Percentiles rank a stretch among this genome's conserved stretches.
These are phyloP conservation scores for Pachliopta kotzebuea DNA, from an alignment of 2,888 invertebrate genomes.

Conservation along the genomic window DNA sequence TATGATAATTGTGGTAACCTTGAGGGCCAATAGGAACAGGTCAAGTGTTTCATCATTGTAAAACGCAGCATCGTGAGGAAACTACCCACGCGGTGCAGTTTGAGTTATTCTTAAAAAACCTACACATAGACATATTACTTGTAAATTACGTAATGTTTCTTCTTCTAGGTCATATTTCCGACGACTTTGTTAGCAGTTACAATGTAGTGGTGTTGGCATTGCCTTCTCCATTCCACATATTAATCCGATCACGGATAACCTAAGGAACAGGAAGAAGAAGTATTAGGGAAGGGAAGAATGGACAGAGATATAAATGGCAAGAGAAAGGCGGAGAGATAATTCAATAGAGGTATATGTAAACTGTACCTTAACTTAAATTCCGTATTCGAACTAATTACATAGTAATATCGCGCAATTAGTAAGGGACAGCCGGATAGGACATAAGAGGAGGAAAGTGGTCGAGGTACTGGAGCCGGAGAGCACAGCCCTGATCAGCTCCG, in stretches of 20 bases:
- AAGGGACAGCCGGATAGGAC: constrained; percentile 23
- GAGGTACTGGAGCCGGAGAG: constrained; percentile 50
- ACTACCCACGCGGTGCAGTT: neutral
- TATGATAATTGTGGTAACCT: constrained; percentile 6
- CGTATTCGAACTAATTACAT: neutral
- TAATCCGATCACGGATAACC: too few species aligned
- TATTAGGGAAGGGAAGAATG: too few species aligned
- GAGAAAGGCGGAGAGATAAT: too few species aligned
- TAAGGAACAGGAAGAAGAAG: too few species aligned
- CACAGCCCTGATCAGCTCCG: constrained; percentile 44
- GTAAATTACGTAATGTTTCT: too few species aligned
- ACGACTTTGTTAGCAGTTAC: too few species aligned
- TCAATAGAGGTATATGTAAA: too few species aligned
- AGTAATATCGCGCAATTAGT: constrained; percentile 5
- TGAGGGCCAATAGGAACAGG: neutral
- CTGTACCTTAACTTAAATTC: too few species aligned
- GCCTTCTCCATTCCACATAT: too few species aligned
- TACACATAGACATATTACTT: neutral
- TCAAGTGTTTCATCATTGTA: neutral
- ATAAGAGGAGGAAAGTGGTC: constrained; percentile 39
- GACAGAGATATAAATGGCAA: too few species aligned
- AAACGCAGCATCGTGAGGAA: neutral
- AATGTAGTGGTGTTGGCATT: too few species aligned
- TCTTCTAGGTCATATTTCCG: too few species aligned
- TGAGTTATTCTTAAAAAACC: neutral